Conservation (phyloP, 2,113 vertebrate genomes). For the Vicugna pacos region DNA sequence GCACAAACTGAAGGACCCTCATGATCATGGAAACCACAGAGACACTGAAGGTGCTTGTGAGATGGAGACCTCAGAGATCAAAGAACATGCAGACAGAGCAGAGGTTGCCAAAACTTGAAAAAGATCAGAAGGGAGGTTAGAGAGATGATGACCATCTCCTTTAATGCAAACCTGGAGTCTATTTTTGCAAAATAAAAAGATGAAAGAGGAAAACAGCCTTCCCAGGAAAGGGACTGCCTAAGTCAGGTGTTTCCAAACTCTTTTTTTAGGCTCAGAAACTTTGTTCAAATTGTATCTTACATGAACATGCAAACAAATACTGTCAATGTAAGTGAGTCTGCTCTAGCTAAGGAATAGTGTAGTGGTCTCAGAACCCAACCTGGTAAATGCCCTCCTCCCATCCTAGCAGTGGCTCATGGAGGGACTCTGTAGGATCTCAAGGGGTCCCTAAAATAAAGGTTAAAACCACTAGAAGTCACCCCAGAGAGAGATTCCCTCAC, state of each 20-base stretch:
- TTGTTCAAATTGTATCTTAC: background rate
- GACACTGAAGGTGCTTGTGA: background rate
- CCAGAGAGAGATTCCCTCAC: background rate
- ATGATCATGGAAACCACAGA: background rate
- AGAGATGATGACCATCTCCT: background rate
- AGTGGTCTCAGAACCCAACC: too few relatives aligned
- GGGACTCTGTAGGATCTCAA: background rate
- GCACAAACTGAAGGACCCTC: background rate
- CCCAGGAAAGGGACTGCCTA: background rate
- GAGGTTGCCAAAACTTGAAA: background rate
- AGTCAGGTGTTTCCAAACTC: background rate
- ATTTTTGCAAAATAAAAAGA: background rate
- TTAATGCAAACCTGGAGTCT: background rate
- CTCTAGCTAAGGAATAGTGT: background rate
- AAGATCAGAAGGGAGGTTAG: background rate
- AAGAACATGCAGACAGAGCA: background rate
- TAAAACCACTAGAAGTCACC: constrained; percentile 20
- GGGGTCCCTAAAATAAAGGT: background rate
- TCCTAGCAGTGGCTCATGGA: background rate
- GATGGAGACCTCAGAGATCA: background rate
- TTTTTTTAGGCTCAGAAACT: background rate
- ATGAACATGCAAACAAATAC: background rate
- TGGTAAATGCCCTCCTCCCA: background rate
- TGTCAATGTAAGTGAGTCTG: background rate
- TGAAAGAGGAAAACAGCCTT: background rate